Base-by-base conservation (phyloP, 2,888 invertebrate species). In the Scaptomyza cyrtandrae region DNA sequence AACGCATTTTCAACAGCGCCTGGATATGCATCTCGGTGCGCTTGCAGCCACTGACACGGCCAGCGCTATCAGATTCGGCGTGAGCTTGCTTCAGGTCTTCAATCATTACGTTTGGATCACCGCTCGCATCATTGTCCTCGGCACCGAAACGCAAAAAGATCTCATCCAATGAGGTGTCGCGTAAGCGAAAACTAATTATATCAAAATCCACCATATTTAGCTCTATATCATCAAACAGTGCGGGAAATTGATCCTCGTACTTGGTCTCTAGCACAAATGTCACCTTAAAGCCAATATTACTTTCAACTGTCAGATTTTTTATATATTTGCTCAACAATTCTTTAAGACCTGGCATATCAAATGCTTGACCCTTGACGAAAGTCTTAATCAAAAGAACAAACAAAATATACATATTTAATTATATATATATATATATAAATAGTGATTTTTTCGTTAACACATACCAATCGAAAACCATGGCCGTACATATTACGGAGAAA, bases 91-190 rank as follows among this genome's bases (percentile, higher is more conserved):
- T 72, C 0, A 66, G 60, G 4, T 79, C 71, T 0, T 75, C 69
- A 13, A 82, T 27, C 14, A 41, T 19, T 71, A 29, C 10, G 58
- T 0, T 6, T 5, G 65, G 48, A 5, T 75, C 75, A 0, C 29
- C 56, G 3, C 14, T 46, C 3, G 59, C 7, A 19, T 82, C 75
- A 1, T 43, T 64, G 0, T 73, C 63, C 53, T 80, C 83, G 49
- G 77, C 65, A 2, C 85, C 89, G 33, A 86, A 81, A 3, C 94
- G 95, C 93, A 96, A 94, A 88, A 97, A 97, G 0, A 97, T 97
- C 92, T 97, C 97, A 92, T 97, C 97, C 92, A 97, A 93, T 0
- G 97, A 96, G 0, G 97, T 97, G 19, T 97, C 94, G 1, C 96
- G 94, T 27, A 97, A 94, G 3, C 97, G 97, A 89, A 96, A 97